Evolutionary conservation across 1,140 invertebrate species (phyloP), one percentile per base, ranked within the genome.

Genomic region (Agrypnia vestita): DNA sequence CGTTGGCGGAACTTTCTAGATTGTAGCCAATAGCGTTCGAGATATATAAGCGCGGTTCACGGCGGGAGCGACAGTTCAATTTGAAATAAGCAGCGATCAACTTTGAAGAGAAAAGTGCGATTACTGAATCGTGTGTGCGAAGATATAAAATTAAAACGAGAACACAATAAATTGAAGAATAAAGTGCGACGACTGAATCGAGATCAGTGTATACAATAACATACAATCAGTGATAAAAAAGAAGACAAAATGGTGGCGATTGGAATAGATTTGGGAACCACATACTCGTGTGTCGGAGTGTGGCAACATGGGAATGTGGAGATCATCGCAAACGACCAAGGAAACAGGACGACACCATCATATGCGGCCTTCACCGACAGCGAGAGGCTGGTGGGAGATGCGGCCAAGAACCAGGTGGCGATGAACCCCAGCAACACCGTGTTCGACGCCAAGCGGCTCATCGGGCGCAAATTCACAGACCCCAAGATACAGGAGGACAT

Each of bases 321-420:
- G 25, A 35, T 35, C 25, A 35, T 35, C 6, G 25, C 25, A 35
- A 35, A 35, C 25, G 25, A 35, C 25, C 25, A 35, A 35, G 25
- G 25, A 3, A 35, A 35, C 25, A 35, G 25, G 25, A 35, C 25
- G 6, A 35, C 25, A 35, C 25, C 25, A 6, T 35, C 25, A 35
- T 35, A 96, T 86, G 96, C 98, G 12, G 96, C 96, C 4, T 98
- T 98, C 87, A 97, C 94, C 1, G 96, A 97, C 64, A 93, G 94
- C 0, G 96, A 98, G 86, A 89, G 97, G 35, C 88, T 98, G 13
- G 94, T 97, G 76, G 96, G 96, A n/a, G 96, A 97, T 6, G 25
- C 25, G 6, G 25, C 25, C 25, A 35, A 35, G 25, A 35, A 35
- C 25, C 25, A 35, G 25, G 25, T 35, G 6, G 25, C 25, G 25